Percentiles rank a stretch among this genome's conserved stretches.
These are phyloP conservation scores for Phoxinus dragarum DNA, from an alignment of 2,797 vertebrate genomes.

Conservation along the genomic window DNA sequence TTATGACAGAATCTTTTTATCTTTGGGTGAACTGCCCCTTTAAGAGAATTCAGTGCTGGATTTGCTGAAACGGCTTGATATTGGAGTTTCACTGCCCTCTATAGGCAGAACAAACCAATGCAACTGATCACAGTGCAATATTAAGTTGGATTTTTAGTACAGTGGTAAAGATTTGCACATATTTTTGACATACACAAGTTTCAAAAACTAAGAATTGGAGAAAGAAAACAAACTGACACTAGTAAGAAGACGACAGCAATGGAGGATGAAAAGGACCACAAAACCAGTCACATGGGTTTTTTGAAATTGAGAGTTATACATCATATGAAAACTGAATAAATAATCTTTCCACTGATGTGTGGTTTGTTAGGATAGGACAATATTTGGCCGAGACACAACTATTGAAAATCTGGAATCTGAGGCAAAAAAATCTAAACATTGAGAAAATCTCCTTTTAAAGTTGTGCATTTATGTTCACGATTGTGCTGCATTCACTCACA, in stretches of 20 bases:
- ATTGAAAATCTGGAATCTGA: no score
- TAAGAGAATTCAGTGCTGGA: background rate
- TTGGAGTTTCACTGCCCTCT: slow-evolving; percentile 32
- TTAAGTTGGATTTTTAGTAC: no score
- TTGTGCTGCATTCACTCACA: no score
- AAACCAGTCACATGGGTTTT: no score
- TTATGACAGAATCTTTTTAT: background rate
- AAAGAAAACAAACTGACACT: background rate
- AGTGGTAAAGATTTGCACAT: background rate
- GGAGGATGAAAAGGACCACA: background rate
- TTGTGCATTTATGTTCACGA: no score
- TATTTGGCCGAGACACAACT: no score
- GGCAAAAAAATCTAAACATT: no score
- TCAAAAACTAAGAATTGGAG: background rate
- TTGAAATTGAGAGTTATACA: no score
- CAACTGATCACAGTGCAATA: background rate
- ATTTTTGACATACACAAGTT: background rate
- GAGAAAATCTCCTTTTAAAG: no score
- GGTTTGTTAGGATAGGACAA: no score
- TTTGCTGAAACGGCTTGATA: background rate
- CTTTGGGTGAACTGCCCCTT: background rate
- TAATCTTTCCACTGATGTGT: no score
- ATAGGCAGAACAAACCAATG: slow-evolving; percentile 28
- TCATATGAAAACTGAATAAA: no score
- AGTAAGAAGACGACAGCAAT: background rate